Conservation (phyloP, 1,140 invertebrate genomes). For the Venturia canescens region DNA sequence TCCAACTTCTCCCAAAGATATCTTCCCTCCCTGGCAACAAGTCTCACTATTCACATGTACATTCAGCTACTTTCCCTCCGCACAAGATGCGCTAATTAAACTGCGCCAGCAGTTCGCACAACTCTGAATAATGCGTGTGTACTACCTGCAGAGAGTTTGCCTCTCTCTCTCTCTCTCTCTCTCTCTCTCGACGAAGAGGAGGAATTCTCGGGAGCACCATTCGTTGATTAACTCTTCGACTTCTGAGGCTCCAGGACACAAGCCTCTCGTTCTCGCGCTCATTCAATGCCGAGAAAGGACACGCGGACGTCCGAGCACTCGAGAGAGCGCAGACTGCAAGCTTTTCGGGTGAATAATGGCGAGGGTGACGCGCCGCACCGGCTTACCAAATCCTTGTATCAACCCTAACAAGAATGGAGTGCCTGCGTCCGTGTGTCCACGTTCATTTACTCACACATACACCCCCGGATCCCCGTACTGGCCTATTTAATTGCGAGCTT, state of each 20-base stretch:
- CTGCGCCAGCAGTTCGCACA: slow-evolving; percentile 62
- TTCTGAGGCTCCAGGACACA: slow-evolving; percentile 19
- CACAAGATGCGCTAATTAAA: slow-evolving; percentile 75
- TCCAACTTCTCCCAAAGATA: slow-evolving; percentile 46
- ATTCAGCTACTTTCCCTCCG: slow-evolving; percentile 53
- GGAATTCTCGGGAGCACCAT: slow-evolving; percentile 66
- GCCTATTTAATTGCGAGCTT: slow-evolving; percentile 67
- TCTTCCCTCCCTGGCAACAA: slow-evolving; percentile 6
- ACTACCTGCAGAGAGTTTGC: slow-evolving; percentile 31
- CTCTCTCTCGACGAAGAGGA: too few relatives aligned
- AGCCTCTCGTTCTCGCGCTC: not conserved
- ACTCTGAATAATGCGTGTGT: slow-evolving; percentile 24
- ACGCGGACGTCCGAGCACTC: not conserved
- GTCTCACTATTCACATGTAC: slow-evolving; percentile 55
- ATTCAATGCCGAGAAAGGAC: slow-evolving; percentile 1
- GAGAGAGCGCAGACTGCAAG: slow-evolving; percentile 1
- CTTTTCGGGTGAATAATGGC: slow-evolving; percentile 36
- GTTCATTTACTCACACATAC: not conserved
- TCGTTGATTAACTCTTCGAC: slow-evolving; percentile 70
- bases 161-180: too few relatives aligned
- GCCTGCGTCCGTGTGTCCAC: not conserved
- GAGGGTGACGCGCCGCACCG: slow-evolving; percentile 31
- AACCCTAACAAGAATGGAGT: slow-evolving; percentile 34
- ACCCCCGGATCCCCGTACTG: not conserved
- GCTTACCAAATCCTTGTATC: slow-evolving; percentile 45